Evolutionary conservation across 2,888 invertebrate genomes (phyloP).

Genomic region (Epirrhoe tristata): DNA sequence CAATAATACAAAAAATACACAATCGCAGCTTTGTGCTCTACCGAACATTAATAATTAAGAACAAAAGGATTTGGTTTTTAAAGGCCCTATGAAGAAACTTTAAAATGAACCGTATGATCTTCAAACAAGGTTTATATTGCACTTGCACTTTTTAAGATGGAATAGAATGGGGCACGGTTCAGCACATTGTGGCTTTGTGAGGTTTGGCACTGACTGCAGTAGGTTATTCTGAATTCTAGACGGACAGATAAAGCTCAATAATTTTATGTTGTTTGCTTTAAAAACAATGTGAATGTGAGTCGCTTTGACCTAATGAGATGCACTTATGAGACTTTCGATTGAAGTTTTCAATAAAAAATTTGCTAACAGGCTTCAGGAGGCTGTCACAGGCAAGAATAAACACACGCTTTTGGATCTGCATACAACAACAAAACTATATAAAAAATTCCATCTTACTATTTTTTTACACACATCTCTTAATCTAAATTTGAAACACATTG

Average conservation of each 20-base stretch:
- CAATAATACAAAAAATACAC: constrained; percentile 71
- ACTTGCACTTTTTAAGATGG: constrained; percentile 42
- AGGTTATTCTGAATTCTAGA: constrained; percentile 19
- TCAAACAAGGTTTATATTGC: constrained; percentile 42
- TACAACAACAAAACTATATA: too few species aligned
- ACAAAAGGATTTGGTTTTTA: constrained; percentile 62
- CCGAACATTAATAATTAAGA: constrained; percentile 78
- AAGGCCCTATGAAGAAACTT: constrained; percentile 52
- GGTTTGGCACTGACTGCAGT: constrained; percentile 33
- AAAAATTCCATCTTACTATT: too few species aligned
- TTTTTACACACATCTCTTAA: too few species aligned
- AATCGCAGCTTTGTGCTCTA: constrained; percentile 75
- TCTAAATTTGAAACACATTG: too few species aligned
- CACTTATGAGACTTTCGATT: not conserved
- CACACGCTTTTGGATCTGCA: too few species aligned
- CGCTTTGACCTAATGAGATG: not conserved
- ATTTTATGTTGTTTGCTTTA: not conserved
- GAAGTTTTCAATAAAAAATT: not conserved
- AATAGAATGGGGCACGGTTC: constrained; percentile 55
- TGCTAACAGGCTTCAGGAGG: too few species aligned
- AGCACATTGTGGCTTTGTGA: constrained; percentile 63
- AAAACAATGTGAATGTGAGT: not conserved
- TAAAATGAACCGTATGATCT: constrained; percentile 52
- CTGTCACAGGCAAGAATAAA: too few species aligned
- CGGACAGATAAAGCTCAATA: not conserved